These are phyloP conservation scores for Cyprinodon diabolis DNA, from an alignment of 2,797 vertebrate species.

Conservation along the genomic window DNA sequence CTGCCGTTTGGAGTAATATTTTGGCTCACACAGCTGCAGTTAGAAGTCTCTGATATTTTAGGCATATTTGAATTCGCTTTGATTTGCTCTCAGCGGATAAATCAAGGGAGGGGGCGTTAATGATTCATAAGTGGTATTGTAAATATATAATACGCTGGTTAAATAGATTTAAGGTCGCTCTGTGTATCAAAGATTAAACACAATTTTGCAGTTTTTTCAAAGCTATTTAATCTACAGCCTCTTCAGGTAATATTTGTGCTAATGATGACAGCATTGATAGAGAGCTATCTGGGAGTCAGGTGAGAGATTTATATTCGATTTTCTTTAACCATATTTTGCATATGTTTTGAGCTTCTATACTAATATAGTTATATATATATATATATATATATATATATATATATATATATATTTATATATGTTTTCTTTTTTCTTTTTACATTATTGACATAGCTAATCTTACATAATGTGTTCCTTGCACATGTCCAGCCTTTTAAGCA, in stretches of 20 bases:
- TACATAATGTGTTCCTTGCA: background rate
- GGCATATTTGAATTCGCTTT: constrained; percentile 48
- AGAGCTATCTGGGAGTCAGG: constrained; percentile 14
- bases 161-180: constrained; percentile 51
- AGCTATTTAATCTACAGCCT: constrained; percentile 43
- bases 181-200: constrained; percentile 56
- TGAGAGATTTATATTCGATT: background rate
- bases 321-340: background rate
- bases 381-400: too few relatives aligned
- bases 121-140: constrained; percentile 68
- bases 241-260: constrained; percentile 45
- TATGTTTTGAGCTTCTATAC: background rate
- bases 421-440: too few relatives aligned
- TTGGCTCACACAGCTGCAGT: constrained; percentile 21
- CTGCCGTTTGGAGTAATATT: constrained; percentile 17
- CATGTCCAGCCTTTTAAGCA: background rate
- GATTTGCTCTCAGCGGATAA: constrained; percentile 52
- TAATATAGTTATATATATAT: too few relatives aligned
- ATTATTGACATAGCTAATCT: background rate
- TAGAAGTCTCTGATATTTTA: constrained; percentile 48
- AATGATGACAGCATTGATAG: constrained; percentile 44
- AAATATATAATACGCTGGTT: constrained; percentile 61
- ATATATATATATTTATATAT: too few relatives aligned
- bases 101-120: constrained; percentile 48
- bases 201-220: constrained; percentile 30